Base-by-base conservation (phyloP, 2,888 invertebrate species). In the Luffia ferchaultella region DNA sequence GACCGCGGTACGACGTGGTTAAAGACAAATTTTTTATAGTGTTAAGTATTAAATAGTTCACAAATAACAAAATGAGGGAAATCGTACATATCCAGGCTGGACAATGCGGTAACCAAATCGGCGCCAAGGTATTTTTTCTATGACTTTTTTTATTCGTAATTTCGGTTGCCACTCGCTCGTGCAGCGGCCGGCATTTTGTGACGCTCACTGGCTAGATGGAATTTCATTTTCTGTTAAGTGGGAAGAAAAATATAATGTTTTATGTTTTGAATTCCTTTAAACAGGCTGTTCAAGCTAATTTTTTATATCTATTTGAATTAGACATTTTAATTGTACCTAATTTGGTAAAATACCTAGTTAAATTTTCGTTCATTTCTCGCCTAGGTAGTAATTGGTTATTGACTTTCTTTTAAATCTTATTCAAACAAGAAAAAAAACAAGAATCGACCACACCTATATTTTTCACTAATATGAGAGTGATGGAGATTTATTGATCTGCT, bases 81-180 rank as follows among this genome's bases (percentile, higher is more conserved):
- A 89, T 90, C 63, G 88, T 89, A 52, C 89, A 89, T 70, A 76
- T 89, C 56, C 89, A 90, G 70, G 89, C 51, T 20, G 53, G 53
- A 17, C 53, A 53, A 30, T 53, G 53, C 46, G 53, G 53, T 19
- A 53, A 53, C 88, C 89, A 90, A 73, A 89, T 90, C 63, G 89
- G 89, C 55, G 87, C 89, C 54, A 89, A 89, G 85, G 89, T 89
- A 67, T 70, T 68, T 67, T 42, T 42, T 43, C 30, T 30, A 12
- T 30, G 12, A 7, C 30, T 12, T 7, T n/a, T 30, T 12, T 30
- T 30, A 12, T 30, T 12, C 5, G 12, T 58, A 46, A 50, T 53
- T 62, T 59, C 46, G 57, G 57, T 59, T 51, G 60, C 62, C 59
- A 48, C 16, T 42, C 20, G 43, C 16, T 42, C 52, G 53, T 50